Evolutionary conservation across 2,113 vertebrate genomes (phyloP), one percentile per base, ranked within the genome.

Genomic region (Stigmatopora nigra): DNA sequence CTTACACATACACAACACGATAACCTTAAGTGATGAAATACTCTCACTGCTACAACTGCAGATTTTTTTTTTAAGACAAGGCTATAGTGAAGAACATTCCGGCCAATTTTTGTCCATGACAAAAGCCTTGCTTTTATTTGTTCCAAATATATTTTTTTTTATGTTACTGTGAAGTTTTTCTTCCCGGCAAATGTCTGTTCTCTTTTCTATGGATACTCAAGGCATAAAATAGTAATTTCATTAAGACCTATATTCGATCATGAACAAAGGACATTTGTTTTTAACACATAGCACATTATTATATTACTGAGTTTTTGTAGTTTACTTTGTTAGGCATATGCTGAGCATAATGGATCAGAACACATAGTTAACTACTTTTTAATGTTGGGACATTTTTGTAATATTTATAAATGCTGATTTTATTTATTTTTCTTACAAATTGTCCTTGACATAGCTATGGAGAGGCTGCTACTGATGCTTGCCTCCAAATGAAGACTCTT

Each of bases 401-500:
- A 15, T 31, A 15, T 56, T 56, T 11, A 20, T 55, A 5, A 3
- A 51, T 64, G n/a, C 11, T 4, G 44, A 15, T n/a, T 20, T n/a
- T 14, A 14, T n/a, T 51, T 64, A 78, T 72, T 79, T 53, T 68
- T 83, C 80, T 75, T 80, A 66, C 63, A 58, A 69, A 81, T 73
- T 65, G 81, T 79, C 79, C 84, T 83, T 48, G 62, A 82, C 64
- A 11, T 79, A 83, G 79, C 74, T 72, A 71, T 78, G 46, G 72
- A 86, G 83, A 83, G 83, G 72, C 78, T 74, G 84, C 88, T 81
- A 78, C 74, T 74, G 84, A 84, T 84, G 83, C 86, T 89, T 87
- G 81, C 87, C 83, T 70, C 80, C 77, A 78, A 81, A 82, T 75
- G 86, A 90, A 86, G 85, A 90, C 86, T 88, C 86, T 81, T 72